phyloP scores from a whole-genome alignment of 2,797 vertebrate genomes.

The Cyprinella venusta region DNA sequence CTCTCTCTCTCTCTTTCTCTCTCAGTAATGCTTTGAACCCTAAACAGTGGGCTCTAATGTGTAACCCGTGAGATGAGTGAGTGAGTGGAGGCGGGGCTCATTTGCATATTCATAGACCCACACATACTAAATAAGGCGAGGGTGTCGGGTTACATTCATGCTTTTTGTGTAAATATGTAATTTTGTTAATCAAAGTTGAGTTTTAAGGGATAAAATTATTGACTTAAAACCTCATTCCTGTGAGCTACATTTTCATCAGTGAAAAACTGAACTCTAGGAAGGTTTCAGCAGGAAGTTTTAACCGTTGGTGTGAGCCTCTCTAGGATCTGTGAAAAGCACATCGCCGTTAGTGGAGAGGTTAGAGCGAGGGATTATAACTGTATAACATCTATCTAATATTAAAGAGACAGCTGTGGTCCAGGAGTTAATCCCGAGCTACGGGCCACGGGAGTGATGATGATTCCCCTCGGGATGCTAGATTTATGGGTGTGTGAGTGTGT shows the following conservation, averaged over 20 bases:
- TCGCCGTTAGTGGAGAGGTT: slow-evolving; percentile 65
- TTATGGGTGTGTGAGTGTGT: slow-evolving; percentile 23
- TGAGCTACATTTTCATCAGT: too few relatives aligned
- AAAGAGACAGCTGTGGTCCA: slow-evolving; percentile 63
- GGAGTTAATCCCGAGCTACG: slow-evolving; percentile 75
- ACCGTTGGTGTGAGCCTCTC: slow-evolving; percentile 11
- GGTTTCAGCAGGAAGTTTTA: background rate
- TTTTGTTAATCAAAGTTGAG: too few relatives aligned
- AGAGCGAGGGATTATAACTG: slow-evolving; percentile 69
- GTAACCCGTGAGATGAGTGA: too few relatives aligned
- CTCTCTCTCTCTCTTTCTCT: too few relatives aligned
- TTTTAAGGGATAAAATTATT: too few relatives aligned
- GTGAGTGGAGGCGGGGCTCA: too few relatives aligned
- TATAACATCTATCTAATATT: slow-evolving; percentile 72
- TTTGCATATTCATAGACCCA: too few relatives aligned
- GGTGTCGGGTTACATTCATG: too few relatives aligned
- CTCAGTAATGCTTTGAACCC: background rate
- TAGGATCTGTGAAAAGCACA: slow-evolving; percentile 52
- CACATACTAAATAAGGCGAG: too few relatives aligned
- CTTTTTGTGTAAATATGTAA: too few relatives aligned
- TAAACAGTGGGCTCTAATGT: too few relatives aligned
- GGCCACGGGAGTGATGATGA: slow-evolving; percentile 68
- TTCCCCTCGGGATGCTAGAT: slow-evolving; percentile 47
- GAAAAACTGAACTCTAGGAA: background rate
- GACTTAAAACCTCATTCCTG: background rate